Evolutionary conservation across 2,113 vertebrate genomes (phyloP).

Genomic region (Hassar affinis): DNA sequence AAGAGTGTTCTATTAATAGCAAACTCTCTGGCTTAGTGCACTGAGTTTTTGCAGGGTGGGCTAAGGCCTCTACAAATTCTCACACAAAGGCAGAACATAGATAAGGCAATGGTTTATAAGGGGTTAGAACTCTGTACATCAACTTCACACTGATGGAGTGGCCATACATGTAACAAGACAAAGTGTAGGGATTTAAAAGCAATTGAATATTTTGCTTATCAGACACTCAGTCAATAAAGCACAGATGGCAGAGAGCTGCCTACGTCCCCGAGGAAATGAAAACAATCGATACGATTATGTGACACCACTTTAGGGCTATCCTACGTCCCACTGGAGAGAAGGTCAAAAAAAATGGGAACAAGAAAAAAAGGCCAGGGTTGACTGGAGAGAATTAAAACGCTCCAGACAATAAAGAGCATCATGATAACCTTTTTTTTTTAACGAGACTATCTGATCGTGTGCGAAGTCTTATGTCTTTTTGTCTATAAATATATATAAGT

Average conservation of each 20-base stretch:
- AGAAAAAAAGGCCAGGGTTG: neutral
- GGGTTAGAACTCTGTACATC: neutral
- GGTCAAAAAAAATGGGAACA: neutral
- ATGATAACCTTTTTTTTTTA: neutral
- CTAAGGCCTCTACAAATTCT: neutral
- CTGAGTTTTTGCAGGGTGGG: neutral
- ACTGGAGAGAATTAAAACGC: neutral
- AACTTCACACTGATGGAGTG: neutral
- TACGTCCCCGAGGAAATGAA: constrained; percentile 6
- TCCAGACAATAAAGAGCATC: neutral
- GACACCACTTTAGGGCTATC: neutral
- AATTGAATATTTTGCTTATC: constrained; percentile 30
- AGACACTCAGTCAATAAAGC: constrained; percentile 8
- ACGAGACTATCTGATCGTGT: neutral
- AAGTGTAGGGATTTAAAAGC: neutral
- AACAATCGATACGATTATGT: constrained; percentile 15
- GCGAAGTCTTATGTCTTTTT: neutral
- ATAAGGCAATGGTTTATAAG: neutral
- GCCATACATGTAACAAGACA: constrained; percentile 1
- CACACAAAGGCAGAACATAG: neutral
- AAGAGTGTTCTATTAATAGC: constrained; percentile 50
- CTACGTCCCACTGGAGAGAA: neutral
- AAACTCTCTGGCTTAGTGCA: neutral
- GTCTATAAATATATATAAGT: neutral
- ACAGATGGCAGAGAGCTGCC: constrained; percentile 30